Percentiles rank a stretch among this genome's conserved stretches.
phyloP scores from a whole-genome alignment of 2,888 invertebrate species.

The Macrosiphum euphorbiae region DNA sequence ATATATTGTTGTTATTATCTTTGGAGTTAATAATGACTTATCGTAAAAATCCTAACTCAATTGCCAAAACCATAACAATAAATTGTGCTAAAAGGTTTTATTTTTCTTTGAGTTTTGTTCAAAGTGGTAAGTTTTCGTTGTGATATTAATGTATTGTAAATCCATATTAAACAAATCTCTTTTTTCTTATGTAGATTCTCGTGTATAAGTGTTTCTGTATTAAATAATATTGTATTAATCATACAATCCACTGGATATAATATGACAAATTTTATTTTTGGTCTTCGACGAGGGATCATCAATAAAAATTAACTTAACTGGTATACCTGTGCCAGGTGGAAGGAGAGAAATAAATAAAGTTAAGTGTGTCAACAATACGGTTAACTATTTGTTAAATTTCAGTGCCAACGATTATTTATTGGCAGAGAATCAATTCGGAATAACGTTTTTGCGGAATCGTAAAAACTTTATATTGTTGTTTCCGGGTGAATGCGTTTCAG shows the following conservation, averaged over 20 bases:
- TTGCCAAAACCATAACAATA: too few species aligned
- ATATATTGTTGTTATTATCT: too few species aligned
- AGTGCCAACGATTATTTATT: constrained; percentile 10
- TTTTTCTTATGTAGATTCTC: too few species aligned
- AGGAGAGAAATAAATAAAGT: not conserved
- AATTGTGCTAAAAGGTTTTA: too few species aligned
- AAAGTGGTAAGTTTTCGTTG: too few species aligned
- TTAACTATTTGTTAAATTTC: not conserved
- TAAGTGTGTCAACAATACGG: not conserved
- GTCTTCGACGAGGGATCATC: not conserved
- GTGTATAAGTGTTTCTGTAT: not conserved
- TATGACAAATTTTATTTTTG: not conserved
- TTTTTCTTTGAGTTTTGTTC: too few species aligned
- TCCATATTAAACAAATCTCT: too few species aligned
- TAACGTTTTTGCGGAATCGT: not conserved
- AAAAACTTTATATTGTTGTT: not conserved
- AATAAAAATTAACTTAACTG: not conserved
- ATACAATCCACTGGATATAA: not conserved
- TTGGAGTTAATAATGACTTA: too few species aligned
- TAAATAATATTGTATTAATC: not conserved
- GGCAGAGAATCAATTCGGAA: not conserved
- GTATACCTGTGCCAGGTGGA: not conserved
- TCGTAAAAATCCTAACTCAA: too few species aligned
- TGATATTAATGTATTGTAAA: too few species aligned
- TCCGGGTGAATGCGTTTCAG: not conserved